Percentiles rank a stretch among this genome's conserved stretches.
Conservation (phyloP, 2,797 vertebrate species). For the Nothura maculosa region DNA sequence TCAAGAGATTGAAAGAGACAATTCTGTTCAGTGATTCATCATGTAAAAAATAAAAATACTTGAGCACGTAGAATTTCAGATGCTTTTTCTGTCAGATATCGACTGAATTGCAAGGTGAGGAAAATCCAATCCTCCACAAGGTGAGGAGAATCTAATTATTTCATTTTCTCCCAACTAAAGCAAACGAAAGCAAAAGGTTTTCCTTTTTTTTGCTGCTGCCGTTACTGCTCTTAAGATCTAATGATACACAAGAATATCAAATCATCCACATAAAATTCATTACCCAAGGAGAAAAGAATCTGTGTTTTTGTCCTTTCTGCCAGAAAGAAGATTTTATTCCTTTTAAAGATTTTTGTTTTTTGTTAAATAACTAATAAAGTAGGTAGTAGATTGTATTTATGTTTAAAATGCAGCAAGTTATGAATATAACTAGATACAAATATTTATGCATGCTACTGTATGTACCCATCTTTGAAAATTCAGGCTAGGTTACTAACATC, state of each 20-base stretch:
- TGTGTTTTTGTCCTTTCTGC: background rate
- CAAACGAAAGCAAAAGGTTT: background rate
- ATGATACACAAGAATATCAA: conserved; percentile 7
- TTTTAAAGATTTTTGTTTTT: background rate
- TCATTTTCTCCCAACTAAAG: background rate
- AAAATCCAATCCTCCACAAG: background rate
- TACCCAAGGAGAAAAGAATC: background rate
- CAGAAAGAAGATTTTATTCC: background rate
- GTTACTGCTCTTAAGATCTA: background rate
- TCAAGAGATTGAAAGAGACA: background rate
- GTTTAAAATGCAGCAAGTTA: fast-evolving
- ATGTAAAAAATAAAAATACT: background rate
- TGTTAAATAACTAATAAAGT: background rate
- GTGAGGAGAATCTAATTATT: background rate
- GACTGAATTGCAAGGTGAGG: background rate
- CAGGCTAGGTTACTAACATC: background rate
- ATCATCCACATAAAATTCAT: background rate
- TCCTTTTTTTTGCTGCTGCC: background rate
- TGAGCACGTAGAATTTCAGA: background rate
- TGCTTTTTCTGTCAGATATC: background rate
- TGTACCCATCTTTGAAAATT: background rate
- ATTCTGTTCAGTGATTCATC: background rate
- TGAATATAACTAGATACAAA: background rate
- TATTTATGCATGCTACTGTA: fast-evolving
- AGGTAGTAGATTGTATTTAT: background rate